Evolutionary conservation across 2,888 invertebrate genomes (phyloP), one percentile per base, ranked within the genome.

Genomic region (Aethes cnicana): DNA sequence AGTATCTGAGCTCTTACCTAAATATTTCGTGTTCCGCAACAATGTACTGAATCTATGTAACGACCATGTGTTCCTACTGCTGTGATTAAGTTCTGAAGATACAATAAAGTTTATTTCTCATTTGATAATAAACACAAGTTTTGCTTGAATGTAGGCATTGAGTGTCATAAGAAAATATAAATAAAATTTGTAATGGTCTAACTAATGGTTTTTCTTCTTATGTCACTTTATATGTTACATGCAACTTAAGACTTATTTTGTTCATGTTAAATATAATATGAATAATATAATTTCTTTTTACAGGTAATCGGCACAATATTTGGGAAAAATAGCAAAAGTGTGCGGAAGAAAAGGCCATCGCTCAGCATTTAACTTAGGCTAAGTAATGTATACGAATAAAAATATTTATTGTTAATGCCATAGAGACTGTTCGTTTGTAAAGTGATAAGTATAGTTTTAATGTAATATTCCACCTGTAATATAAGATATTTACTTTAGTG

Each of bases 311-410:
- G 95, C 44, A 95, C 94, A 78, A 94, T 95, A 79, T 95, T 95
- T 71, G 94, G 95, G 32, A 94, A 94, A 82, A 94, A 94, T 78
- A 94, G 92, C 66, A 94, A 94, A 74, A 93, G 92, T 59, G 94
- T 94, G 64, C 86, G 94, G 61, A 95, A 94, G 88, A 95, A 95
- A 86, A 90, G 95, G 66, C 95, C 95, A 17, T 94, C 94, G 28
- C 89, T 95, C 62, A 94, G 94, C 79, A 95, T 95, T 91, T 94
- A 91, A 92, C 53, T 49, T 55, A 59, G 41, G 23, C 20, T 55
- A 59, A 57, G 55, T 60, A 62, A 65, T 61, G 61, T 57, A 62
- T 63, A 66, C 61, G 64, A 60, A 55, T n/a, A n/a, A n/a, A n/a
- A n/a, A n/a, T 71, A 72, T 54, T 62, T 62, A 61, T 48, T 50